These are phyloP conservation scores for Caradrina kadenii DNA, from an alignment of 2,888 invertebrate genomes.

Conservation along the genomic window DNA sequence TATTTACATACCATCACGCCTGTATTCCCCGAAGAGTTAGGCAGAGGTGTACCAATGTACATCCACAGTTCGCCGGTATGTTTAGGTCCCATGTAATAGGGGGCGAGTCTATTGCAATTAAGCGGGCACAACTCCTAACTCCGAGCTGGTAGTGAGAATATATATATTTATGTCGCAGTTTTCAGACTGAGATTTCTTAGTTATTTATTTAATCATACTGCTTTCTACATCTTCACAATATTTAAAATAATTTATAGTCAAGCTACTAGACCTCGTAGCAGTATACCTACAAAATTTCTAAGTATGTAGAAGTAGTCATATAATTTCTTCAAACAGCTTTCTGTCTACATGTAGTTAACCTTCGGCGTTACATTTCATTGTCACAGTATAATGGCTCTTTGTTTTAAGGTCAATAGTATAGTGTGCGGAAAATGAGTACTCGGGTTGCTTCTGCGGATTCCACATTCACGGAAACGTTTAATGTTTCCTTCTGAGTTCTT, in stretches of 20 bases:
- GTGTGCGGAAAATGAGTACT: constrained; percentile 73
- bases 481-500: constrained; percentile 59
- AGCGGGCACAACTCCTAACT: too few relatives aligned
- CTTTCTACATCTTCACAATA: background rate
- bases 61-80: too few relatives aligned
- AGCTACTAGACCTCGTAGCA: too few relatives aligned
- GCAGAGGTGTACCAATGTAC: too few relatives aligned
- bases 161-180: background rate
- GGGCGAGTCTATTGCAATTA: too few relatives aligned
- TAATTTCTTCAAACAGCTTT: constrained; percentile 43
- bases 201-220: background rate
- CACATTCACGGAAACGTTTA: constrained; percentile 72
- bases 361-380: constrained; percentile 71
- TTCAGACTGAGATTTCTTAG: background rate
- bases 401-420: constrained; percentile 80
- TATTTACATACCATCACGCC: too few relatives aligned
- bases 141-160: too few relatives aligned
- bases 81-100: too few relatives aligned
- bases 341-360: constrained; percentile 59
- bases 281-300: background rate
- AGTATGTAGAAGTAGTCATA: constrained; percentile 5
- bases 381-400: constrained; percentile 78
- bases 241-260: too few relatives aligned
- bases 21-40: too few relatives aligned
- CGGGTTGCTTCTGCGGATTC: constrained; percentile 77